A percentile compares a stretch with the other conserved stretches of the same genome.
These are phyloP conservation scores for Montipora capitata DNA, from an alignment of 92 coral and sea anemone genomes.

Conservation along the genomic window DNA sequence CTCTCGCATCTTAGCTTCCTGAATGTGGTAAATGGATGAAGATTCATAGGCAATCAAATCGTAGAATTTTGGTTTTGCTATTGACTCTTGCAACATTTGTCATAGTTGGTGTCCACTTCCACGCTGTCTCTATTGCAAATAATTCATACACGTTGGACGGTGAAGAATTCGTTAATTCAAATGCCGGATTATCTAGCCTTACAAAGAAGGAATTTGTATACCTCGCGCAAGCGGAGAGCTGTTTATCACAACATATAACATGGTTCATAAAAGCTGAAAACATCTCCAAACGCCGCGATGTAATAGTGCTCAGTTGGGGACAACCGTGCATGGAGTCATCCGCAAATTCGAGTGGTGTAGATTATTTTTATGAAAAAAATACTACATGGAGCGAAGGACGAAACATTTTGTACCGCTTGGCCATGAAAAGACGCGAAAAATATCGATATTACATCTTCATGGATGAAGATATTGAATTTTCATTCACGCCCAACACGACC, in stretches of 20 bases:
- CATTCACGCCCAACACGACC: slow-evolving; percentile 70
- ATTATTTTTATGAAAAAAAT: slow-evolving; percentile 63
- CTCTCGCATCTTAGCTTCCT: not conserved
- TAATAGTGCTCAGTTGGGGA: slow-evolving; percentile 89
- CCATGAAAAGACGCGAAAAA: slow-evolving; percentile 49
- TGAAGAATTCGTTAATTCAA: not conserved
- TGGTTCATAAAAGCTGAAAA: slow-evolving; percentile 64
- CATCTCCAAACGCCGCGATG: slow-evolving; percentile 72
- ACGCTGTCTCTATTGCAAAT: slow-evolving; percentile 4
- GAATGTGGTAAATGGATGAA: slow-evolving; percentile 19
- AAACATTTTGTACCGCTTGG: slow-evolving; percentile 80
- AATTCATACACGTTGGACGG: not conserved
- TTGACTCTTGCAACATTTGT: slow-evolving; percentile 21
- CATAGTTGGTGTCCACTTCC: slow-evolving; percentile 6
- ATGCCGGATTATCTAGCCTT: not conserved
- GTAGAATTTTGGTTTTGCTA: not conserved
- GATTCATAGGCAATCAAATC: not conserved
- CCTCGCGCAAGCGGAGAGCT: slow-evolving; percentile 89
- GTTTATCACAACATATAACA: slow-evolving; percentile 75
- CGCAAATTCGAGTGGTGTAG: slow-evolving; percentile 49
- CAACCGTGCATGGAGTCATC: slow-evolving; percentile 59
- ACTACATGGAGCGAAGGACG: slow-evolving; percentile 94
- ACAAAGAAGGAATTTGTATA: slow-evolving; percentile 67
- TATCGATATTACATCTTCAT: slow-evolving; percentile 88
- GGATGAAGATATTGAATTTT: slow-evolving; percentile 89